phyloP scores from a whole-genome alignment of 2,113 vertebrate genomes.

The Clarias magur region DNA sequence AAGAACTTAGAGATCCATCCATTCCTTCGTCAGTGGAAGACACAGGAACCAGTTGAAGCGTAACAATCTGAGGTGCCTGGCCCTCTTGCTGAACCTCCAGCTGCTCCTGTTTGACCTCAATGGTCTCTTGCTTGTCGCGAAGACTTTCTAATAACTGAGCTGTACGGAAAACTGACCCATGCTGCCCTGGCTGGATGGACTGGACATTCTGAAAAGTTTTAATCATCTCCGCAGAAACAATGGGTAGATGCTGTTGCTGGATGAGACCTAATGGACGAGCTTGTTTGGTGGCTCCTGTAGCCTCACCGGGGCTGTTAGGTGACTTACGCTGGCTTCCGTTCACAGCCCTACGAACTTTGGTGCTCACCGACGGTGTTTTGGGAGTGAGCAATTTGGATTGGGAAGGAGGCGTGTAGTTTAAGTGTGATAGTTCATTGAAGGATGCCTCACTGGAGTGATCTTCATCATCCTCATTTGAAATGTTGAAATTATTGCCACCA shows the following conservation, averaged over 20 bases:
- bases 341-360: slow-evolving; percentile 23
- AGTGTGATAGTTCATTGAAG: slow-evolving; percentile 57
- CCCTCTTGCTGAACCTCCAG: slow-evolving; percentile 3
- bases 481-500: slow-evolving; percentile 13
- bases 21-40: slow-evolving; percentile 71
- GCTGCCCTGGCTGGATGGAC: slow-evolving; percentile 73
- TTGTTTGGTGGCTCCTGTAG: slow-evolving; percentile 72
- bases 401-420: neutral
- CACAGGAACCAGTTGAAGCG: slow-evolving; percentile 82
- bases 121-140: slow-evolving; percentile 76
- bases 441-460: slow-evolving; percentile 76
- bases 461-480: slow-evolving; percentile 59
- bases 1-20: slow-evolving; percentile 61
- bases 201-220: slow-evolving; percentile 84
- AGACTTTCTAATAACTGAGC: slow-evolving; percentile 87
- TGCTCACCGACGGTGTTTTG: neutral
- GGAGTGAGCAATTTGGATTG: slow-evolving; percentile 27
- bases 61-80: slow-evolving; percentile 78
- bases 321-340: slow-evolving; percentile 60
- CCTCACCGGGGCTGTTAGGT: slow-evolving; percentile 67
- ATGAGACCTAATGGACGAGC: slow-evolving; percentile 75
- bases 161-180: slow-evolving; percentile 87
- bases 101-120: slow-evolving; percentile 53
- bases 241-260: slow-evolving; percentile 80
- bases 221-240: slow-evolving; percentile 83